Evolutionary conservation across 2,113 vertebrate species (phyloP).

Genomic region (Corythoichthys haematopterus): DNA sequence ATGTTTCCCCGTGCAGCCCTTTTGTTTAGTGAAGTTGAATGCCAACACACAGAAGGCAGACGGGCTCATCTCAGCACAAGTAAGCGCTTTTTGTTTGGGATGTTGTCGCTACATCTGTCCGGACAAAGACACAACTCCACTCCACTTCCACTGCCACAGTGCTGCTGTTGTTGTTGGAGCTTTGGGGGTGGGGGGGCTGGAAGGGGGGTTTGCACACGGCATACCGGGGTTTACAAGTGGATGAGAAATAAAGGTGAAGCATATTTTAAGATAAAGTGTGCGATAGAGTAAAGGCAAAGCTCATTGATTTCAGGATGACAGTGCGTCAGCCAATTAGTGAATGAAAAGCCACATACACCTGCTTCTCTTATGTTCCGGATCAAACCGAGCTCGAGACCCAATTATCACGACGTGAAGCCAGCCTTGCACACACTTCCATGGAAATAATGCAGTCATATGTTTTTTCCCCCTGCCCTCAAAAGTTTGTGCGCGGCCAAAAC

Average conservation of each 20-base stretch:
- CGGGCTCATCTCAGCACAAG: slow-evolving; percentile 81
- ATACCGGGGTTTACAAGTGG: slow-evolving; percentile 20
- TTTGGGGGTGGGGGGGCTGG: neutral
- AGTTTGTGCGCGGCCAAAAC: neutral
- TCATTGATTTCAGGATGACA: slow-evolving; percentile 31
- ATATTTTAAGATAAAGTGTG: slow-evolving; percentile 49
- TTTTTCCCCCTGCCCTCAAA: neutral
- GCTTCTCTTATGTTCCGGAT: slow-evolving; percentile 19
- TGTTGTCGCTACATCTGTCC: slow-evolving; percentile 81
- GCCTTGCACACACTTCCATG: neutral
- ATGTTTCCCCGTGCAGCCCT: slow-evolving; percentile 37
- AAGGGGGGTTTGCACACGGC: neutral
- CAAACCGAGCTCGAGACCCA: slow-evolving; percentile 5
- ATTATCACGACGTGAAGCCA: slow-evolving; percentile 8
- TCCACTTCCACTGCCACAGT: slow-evolving; percentile 74
- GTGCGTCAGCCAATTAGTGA: slow-evolving; percentile 38
- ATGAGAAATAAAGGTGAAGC: slow-evolving; percentile 46
- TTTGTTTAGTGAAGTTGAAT: slow-evolving; percentile 73
- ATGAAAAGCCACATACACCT: slow-evolving; percentile 39
- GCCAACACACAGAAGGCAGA: slow-evolving; percentile 72
- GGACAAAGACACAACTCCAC: slow-evolving; percentile 83
- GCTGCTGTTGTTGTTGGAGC: slow-evolving; percentile 74
- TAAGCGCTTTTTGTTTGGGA: slow-evolving; percentile 81
- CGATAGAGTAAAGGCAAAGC: slow-evolving; percentile 24
- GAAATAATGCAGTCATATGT: slow-evolving; percentile 6